Evolutionary conservation across 1,140 invertebrate species (phyloP).

Genomic region (Mactra quadrangularis): DNA sequence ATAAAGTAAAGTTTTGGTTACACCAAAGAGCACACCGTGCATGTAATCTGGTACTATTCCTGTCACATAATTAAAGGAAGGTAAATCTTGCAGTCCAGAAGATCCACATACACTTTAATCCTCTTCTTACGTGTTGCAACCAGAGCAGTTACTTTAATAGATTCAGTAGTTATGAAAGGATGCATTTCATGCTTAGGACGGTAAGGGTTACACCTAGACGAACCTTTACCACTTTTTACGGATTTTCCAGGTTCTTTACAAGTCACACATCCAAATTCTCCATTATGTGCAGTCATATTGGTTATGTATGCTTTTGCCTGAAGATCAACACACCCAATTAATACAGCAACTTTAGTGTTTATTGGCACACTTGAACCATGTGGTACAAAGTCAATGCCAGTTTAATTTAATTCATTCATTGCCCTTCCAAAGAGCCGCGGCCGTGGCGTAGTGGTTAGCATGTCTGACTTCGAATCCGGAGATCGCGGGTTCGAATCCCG

Average conservation of each 20-base stretch:
- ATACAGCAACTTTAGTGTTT: not conserved
- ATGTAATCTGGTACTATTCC: conserved; percentile 25
- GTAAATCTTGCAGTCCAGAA: not conserved
- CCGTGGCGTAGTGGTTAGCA: no score
- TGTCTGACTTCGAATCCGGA: no score
- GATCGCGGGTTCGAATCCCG: no score
- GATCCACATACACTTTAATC: conserved; percentile 7
- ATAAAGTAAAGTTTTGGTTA: not conserved
- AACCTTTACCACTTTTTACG: conserved; percentile 26
- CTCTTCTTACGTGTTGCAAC: not conserved
- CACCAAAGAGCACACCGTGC: conserved; percentile 4
- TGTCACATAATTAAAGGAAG: not conserved
- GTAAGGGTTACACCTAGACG: conserved; percentile 31
- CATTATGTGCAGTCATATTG: conserved; percentile 41
- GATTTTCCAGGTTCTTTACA: conserved; percentile 43
- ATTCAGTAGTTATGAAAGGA: not conserved
- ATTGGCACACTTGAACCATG: not conserved
- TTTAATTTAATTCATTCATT: conserved; percentile 31
- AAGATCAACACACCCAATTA: conserved; percentile 26
- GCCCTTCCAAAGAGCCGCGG: no score
- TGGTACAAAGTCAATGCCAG: not conserved
- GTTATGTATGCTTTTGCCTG: conserved; percentile 31
- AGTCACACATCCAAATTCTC: conserved; percentile 41
- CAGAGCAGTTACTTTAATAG: not conserved
- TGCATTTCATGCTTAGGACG: no score